Evolutionary conservation across 2,888 invertebrate genomes (phyloP).

Genomic region (Zeuzera pyrina): DNA sequence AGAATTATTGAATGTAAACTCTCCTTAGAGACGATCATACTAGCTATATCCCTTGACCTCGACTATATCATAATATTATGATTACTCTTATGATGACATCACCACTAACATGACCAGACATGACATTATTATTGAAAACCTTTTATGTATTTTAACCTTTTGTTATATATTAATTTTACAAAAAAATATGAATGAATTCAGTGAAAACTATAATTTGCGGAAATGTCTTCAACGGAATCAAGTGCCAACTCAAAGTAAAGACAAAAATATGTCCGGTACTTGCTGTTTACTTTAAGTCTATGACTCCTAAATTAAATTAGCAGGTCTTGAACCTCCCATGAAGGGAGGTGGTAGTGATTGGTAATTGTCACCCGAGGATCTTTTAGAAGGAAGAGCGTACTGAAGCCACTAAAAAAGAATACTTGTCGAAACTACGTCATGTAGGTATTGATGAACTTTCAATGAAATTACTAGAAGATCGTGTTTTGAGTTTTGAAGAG

Average conservation of each 20-base stretch:
- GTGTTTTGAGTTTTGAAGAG: slow-evolving; percentile 28
- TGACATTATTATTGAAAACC: too few species aligned
- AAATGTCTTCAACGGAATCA: slow-evolving; percentile 48
- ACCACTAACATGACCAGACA: too few species aligned
- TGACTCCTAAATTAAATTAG: slow-evolving; percentile 46
- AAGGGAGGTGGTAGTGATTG: slow-evolving; percentile 53
- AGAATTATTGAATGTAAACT: too few species aligned
- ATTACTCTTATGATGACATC: too few species aligned
- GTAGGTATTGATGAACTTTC: slow-evolving; percentile 39
- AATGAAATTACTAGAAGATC: slow-evolving; percentile 25
- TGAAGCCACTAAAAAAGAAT: slow-evolving; percentile 30
- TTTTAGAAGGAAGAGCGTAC: slow-evolving; percentile 37
- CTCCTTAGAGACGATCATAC: too few species aligned
- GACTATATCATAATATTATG: too few species aligned
- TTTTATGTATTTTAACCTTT: too few species aligned
- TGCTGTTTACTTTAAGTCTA: slow-evolving; percentile 56
- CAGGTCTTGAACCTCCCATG: slow-evolving; percentile 51
- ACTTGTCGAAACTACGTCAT: slow-evolving; percentile 35
- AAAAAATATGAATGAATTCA: too few species aligned
- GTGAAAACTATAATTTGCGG: slow-evolving; percentile 46
- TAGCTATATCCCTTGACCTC: too few species aligned
- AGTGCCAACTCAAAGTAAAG: slow-evolving; percentile 52
- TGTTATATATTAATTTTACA: too few species aligned
- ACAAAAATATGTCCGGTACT: slow-evolving; percentile 43
- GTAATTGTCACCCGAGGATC: slow-evolving; percentile 45